Evolutionary conservation across 2,797 vertebrate genomes (phyloP), one percentile per base, ranked within the genome.

Genomic region (Sarcophilus harrisii): DNA sequence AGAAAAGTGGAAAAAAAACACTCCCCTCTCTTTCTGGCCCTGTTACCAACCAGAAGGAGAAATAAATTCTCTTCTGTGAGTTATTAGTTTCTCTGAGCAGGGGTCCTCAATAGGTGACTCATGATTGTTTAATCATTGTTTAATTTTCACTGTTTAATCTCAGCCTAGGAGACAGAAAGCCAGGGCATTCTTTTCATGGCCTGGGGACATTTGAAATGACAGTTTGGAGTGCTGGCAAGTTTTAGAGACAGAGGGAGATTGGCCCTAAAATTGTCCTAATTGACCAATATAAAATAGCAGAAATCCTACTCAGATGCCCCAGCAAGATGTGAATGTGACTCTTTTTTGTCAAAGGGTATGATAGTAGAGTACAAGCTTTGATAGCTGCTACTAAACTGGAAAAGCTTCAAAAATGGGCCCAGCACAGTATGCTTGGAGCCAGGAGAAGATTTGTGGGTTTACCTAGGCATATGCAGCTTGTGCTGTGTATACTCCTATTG

Each of bases 1-100:
- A 97, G 96, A 9, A 81, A 95, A 94, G 95, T 58, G 92, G 96
- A 96, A 97, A 57, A 96, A 96, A 90, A 93, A 95, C 93, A 11
- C 9, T 55, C 95, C 90, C 90, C 97, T 95, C 95, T 58, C 93
- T 95, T 94, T 89, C 92, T 49, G 60, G 60, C 90, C 94, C 21
- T 6, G 95, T 90, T 92, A 49, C 38, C 66, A 87, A 96, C 60
- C 91, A 92, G 57, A 93, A 90, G 58, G 59, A 49, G 96, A 91
- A 52, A 89, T 11, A 58, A 92, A 91, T 59, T 54, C 91, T 95
- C 45, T 91, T 94, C 81, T 95, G 81, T 92, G 95, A 73, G 52
- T 59, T 94, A 92, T 28, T 92, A 38, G n/a, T 58, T n/a, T 95
- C 91, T 92, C 95, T 95, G 92, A 92, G 30, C 92, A 95, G 58